phyloP scores from a whole-genome alignment of 2,797 vertebrate species.

The Anisognathus igniventris region DNA sequence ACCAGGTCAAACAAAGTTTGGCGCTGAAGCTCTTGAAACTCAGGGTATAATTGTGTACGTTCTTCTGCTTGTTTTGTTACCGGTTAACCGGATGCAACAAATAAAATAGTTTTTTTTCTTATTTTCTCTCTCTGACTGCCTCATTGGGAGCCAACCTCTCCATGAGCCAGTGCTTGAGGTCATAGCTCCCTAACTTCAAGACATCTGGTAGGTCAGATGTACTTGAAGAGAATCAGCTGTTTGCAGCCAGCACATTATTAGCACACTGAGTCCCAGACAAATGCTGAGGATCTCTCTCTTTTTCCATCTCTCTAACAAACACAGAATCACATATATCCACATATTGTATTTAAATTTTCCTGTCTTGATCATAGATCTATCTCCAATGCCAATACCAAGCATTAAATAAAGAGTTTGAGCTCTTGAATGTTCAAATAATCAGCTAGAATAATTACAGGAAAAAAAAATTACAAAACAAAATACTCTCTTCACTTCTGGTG shows the following conservation, averaged over 20 bases:
- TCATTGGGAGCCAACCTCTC: constrained; percentile 19
- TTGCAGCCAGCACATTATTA: not conserved
- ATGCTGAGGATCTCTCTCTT: not conserved
- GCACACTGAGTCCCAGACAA: not conserved
- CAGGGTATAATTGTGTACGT: constrained; percentile 45
- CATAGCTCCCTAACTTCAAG: constrained; percentile 26
- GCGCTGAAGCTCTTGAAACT: constrained; percentile 45
- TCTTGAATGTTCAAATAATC: not conserved
- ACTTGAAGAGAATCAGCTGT: constrained; percentile 50
- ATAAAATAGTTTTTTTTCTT: constrained; percentile 36
- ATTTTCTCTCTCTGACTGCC: constrained; percentile 40
- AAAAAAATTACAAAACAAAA: not conserved
- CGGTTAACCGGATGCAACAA: constrained; percentile 53
- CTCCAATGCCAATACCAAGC: not conserved
- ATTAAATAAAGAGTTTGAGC: not conserved
- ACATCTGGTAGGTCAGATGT: constrained; percentile 41
- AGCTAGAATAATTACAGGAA: not conserved
- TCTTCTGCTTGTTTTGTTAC: constrained; percentile 59
- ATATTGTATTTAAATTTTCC: not conserved
- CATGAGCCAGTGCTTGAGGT: constrained; percentile 43
- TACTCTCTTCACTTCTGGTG: not conserved
- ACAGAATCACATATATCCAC: not conserved
- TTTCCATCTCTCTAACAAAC: not conserved
- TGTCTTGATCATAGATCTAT: not conserved
- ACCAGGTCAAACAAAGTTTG: constrained; percentile 57